Evolutionary conservation across 2,113 vertebrate species (phyloP).

Genomic region (Symphodus melops): DNA sequence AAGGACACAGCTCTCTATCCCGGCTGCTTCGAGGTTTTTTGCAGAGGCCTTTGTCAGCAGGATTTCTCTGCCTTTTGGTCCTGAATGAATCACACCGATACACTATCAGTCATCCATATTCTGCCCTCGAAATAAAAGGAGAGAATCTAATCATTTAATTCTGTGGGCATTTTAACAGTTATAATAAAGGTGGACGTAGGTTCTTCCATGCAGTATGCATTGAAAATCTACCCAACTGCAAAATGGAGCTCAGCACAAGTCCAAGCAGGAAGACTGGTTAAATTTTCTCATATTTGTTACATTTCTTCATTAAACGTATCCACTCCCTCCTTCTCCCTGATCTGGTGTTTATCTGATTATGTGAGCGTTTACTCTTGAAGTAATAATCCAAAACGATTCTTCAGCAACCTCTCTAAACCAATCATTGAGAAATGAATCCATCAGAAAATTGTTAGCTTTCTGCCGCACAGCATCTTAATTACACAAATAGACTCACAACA

Average conservation of each 20-base stretch:
- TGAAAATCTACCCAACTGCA: not conserved
- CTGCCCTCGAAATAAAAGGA: constrained; percentile 8
- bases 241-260: not conserved
- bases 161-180: constrained; percentile 5
- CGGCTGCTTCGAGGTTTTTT: constrained; percentile 47
- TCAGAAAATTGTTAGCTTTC: too few relatives aligned
- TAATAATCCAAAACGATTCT: too few relatives aligned
- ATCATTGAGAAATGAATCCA: too few relatives aligned
- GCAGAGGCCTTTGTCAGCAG: constrained; percentile 59
- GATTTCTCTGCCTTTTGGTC: constrained; percentile 47
- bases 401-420: too few relatives aligned
- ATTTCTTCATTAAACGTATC: too few relatives aligned
- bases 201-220: not conserved
- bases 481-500: too few relatives aligned
- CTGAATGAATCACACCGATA: constrained; percentile 45
- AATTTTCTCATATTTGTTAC: too few relatives aligned
- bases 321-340: too few relatives aligned
- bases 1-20: constrained; percentile 50
- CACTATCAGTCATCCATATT: constrained; percentile 35
- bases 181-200: not conserved
- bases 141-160: not conserved
- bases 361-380: too few relatives aligned
- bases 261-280: too few relatives aligned
- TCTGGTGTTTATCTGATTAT: too few relatives aligned
- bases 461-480: too few relatives aligned